Base-by-base conservation (phyloP, 2,797 vertebrate genomes). In the Hyperoplus immaculatus region DNA sequence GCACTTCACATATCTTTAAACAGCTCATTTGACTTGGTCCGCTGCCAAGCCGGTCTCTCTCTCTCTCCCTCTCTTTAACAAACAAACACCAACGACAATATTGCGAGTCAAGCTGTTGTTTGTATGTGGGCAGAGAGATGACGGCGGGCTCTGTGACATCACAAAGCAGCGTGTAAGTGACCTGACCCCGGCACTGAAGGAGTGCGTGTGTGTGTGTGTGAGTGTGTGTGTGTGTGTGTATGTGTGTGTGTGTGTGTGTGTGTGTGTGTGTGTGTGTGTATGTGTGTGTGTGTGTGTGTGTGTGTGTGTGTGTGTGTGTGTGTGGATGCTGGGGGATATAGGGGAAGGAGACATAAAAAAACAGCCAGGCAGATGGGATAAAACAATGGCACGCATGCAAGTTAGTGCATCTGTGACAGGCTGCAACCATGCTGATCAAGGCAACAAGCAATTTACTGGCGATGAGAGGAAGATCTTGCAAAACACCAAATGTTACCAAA, bases 91-190 rank as follows among this genome's bases (percentile, higher is more conserved):
- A 43, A 81, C 53, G 60, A 91, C 90, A 93, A 89, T 90, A 93
- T 92, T 93, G 85, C 38, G 76, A 93, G 87, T 92, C 90, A 93
- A 91, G 84, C 89, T 91, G 89, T 92, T 93, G 91, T 93, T 94
- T 92, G 82, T 88, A 79, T 81, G 60, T 69, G 87, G 88, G 89
- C 88, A 87, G 81, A 46, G 38, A 85, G 87, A 84, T 87, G 89
- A 90, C 67, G 69, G 83, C 73, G 43, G 29, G 84, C 76, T 84
- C 78, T 4, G 72, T 66, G 88, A 91, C 85, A 75, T 88, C 80
- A 84, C 82, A 83, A 88, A 90, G 57, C 83, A 80, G 72, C 78
- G 86, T 89, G 81, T 72, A 29, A 62, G 69, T 78, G 89, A 88
- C 89, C 88, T 93, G 92, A 93, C 90, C 29, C 88, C n/a, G 63